Conservation (phyloP, 2,797 vertebrate species). For the Enteromius trimaculatus region DNA sequence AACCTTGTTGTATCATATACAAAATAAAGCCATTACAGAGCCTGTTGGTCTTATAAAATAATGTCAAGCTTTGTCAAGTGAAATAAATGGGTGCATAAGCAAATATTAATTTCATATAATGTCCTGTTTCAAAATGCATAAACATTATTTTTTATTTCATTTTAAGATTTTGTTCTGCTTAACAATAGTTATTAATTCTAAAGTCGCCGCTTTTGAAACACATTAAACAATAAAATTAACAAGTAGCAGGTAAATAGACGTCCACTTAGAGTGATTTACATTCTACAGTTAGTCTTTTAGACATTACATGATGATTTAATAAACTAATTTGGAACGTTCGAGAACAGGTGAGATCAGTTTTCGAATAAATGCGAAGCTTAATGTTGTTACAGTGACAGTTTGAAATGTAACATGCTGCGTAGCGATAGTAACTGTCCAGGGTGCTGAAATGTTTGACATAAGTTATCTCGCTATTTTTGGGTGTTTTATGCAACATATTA, state of each 20-base stretch:
- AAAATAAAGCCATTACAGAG: background rate
- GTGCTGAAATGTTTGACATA: constrained; percentile 65
- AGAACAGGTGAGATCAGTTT: background rate
- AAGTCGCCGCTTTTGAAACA: background rate
- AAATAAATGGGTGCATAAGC: background rate
- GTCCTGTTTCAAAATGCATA: background rate
- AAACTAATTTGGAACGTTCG: background rate
- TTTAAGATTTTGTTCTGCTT: background rate
- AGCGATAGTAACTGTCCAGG: constrained; percentile 65
- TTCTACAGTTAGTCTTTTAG: background rate
- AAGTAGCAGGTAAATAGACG: background rate
- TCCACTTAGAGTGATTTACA: background rate
- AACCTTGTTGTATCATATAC: background rate
- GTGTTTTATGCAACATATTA: background rate
- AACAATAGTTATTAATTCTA: background rate
- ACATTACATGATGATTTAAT: background rate
- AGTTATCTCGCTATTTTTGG: background rate
- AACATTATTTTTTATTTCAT: background rate
- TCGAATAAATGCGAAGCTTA: background rate
- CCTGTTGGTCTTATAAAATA: background rate
- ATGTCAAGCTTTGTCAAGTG: background rate
- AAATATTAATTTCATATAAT: background rate
- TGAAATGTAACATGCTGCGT: background rate
- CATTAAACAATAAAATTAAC: background rate
- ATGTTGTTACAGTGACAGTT: background rate